phyloP scores from a whole-genome alignment of 2,113 vertebrate species.

The Pituophis catenifer region DNA sequence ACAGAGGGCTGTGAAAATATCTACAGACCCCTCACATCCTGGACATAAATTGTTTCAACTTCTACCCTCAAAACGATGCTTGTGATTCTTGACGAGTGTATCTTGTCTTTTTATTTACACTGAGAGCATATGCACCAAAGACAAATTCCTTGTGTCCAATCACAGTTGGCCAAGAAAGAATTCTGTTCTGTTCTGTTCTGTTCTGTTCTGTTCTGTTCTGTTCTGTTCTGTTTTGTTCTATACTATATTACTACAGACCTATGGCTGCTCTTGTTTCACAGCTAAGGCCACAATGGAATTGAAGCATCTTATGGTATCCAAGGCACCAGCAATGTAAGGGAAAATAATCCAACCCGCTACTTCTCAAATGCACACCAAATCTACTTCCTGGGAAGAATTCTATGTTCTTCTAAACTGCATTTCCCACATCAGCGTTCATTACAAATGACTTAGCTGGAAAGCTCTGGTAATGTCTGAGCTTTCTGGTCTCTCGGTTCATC shows the following conservation, averaged over 20 bases:
- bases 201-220: too few relatives aligned
- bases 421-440: not conserved
- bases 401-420: not conserved
- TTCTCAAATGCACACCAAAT: not conserved
- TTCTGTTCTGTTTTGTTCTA: too few relatives aligned
- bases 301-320: not conserved
- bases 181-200: too few relatives aligned
- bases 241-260: not conserved
- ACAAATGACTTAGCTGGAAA: not conserved
- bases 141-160: too few relatives aligned
- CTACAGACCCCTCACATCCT: too few relatives aligned
- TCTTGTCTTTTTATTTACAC: too few relatives aligned
- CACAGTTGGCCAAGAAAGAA: too few relatives aligned
- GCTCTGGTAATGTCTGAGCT: not conserved
- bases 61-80: too few relatives aligned
- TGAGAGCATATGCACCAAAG: too few relatives aligned
- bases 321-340: not conserved
- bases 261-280: not conserved
- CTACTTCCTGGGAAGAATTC: not conserved
- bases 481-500: not conserved
- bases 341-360: not conserved
- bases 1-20: too few relatives aligned
- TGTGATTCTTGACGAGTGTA: too few relatives aligned
- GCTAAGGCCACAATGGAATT: not conserved
- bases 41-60: too few relatives aligned